A percentile compares a stretch with the other conserved stretches of the same genome.
Conservation (phyloP, 2,797 vertebrate genomes). For the Apogon talboti region DNA sequence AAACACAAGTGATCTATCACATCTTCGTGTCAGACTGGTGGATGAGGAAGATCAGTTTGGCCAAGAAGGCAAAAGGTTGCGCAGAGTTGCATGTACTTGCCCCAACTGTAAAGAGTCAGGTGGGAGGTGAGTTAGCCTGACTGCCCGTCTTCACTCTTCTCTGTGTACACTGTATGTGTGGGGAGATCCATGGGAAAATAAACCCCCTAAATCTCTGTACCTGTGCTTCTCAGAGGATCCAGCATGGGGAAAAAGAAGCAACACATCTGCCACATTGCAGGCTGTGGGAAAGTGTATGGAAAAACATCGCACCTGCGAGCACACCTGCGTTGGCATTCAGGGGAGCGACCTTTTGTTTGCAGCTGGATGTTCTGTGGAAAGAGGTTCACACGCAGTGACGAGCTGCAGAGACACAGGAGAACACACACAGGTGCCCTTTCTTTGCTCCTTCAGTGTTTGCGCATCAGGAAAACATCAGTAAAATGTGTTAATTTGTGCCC, state of each 20-base stretch:
- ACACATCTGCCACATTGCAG: conserved; percentile 97
- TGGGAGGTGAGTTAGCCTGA: conserved; percentile 88
- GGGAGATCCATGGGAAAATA: neutral
- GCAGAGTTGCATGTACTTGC: conserved; percentile 97
- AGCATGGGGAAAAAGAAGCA: conserved; percentile 97
- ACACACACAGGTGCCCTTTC: conserved; percentile 94
- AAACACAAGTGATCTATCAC: conserved; percentile 95
- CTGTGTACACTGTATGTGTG: conserved; percentile 4
- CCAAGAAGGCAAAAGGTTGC: conserved; percentile 96
- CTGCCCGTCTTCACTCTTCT: neutral
- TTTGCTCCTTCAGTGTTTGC: conserved; percentile 51
- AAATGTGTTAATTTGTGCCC: conserved; percentile 61
- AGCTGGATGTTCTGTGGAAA: conserved; percentile 99
- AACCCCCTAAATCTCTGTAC: conserved; percentile 12
- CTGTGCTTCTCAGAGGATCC: conserved; percentile 88
- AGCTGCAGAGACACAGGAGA: conserved; percentile 97
- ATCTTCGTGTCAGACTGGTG: conserved; percentile 93
- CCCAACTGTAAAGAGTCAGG: conserved; percentile 99
- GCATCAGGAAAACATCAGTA: conserved; percentile 54
- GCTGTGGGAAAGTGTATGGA: conserved; percentile 91
- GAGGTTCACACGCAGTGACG: conserved; percentile 98
- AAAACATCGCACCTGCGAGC: conserved; percentile 99
- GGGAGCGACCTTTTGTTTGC: conserved; percentile 98
- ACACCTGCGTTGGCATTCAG: conserved; percentile 99
- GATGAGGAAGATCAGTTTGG: conserved; percentile 96